phyloP scores from a whole-genome alignment of 2,113 vertebrate species.

The Amphiprion percula region DNA sequence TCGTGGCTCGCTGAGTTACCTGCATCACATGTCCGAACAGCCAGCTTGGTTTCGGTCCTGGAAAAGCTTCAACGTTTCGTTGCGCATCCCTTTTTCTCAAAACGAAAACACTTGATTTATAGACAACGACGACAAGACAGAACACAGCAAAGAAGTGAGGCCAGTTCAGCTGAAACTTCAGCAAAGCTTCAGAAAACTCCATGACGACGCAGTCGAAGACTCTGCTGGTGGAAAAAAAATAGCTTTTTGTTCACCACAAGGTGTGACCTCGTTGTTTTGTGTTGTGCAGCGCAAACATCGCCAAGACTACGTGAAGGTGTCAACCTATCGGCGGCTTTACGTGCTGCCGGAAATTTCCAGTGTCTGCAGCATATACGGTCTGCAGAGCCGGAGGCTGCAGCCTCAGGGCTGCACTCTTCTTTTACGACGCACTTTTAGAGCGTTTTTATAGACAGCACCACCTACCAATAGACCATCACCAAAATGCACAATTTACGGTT shows the following conservation, averaged over 20 bases:
- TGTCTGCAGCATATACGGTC: too few species aligned
- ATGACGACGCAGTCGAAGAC: not conserved
- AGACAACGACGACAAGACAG: not conserved
- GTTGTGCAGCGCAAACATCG: too few species aligned
- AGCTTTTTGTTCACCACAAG: fast-evolving
- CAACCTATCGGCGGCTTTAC: not conserved
- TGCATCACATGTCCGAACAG: constrained; percentile 55
- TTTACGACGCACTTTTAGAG: too few species aligned
- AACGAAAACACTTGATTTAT: not conserved
- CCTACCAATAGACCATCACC: too few species aligned
- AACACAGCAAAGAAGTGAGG: constrained; percentile 22
- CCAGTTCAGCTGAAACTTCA: not conserved
- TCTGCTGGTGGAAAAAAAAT: fast-evolving
- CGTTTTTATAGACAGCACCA: too few species aligned
- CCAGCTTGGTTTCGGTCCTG: constrained; percentile 59
- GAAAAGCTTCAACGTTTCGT: not conserved
- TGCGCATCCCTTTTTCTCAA: not conserved
- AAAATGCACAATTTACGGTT: too few species aligned
- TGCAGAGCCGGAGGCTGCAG: too few species aligned
- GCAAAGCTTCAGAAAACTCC: constrained; percentile 27
- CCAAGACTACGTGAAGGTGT: too few species aligned
- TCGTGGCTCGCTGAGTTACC: constrained; percentile 18
- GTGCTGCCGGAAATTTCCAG: constrained; percentile 5
- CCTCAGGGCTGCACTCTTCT: too few species aligned
- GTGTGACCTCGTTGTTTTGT: too few species aligned